Conservation (phyloP, 2,797 vertebrate genomes). For the Linurgus olivaceus region DNA sequence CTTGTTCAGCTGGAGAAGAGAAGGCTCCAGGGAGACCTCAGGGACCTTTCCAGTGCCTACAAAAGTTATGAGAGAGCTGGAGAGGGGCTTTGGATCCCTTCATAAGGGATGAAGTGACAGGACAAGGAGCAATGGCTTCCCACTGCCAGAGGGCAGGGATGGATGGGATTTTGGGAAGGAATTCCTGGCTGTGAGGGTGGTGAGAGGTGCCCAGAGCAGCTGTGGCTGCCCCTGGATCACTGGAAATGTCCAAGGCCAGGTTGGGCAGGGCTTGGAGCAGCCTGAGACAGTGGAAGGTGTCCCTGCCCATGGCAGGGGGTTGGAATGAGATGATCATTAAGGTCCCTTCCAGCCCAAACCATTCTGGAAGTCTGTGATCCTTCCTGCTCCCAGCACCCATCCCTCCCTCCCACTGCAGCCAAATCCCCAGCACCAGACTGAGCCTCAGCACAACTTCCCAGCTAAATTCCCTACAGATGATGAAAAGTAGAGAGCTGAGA, state of each 20-base stretch:
- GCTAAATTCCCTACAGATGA: not conserved
- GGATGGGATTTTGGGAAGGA: not conserved
- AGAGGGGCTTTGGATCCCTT: no score
- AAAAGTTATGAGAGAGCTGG: not conserved
- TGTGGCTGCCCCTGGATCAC: not conserved
- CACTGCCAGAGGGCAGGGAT: not conserved
- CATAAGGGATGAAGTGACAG: not conserved
- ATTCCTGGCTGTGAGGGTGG: rapidly evolving
- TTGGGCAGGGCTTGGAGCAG: rapidly evolving
- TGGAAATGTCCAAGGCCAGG: rapidly evolving
- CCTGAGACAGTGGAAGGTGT: rapidly evolving
- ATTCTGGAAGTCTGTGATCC: not conserved
- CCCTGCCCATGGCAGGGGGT: rapidly evolving
- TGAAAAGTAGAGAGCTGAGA: not conserved
- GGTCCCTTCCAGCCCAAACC: not conserved
- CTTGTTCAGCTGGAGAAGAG: not conserved
- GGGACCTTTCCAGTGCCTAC: not conserved
- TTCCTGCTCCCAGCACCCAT: not conserved
- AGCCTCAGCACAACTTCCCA: not conserved
- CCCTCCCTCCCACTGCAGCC: not conserved
- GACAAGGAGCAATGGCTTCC: not conserved
- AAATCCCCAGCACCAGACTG: not conserved
- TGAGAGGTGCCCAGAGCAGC: rapidly evolving
- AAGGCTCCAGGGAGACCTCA: not conserved
- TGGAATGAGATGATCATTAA: not conserved